These are phyloP conservation scores for Cyphomyrus discorhynchus DNA, from an alignment of 2,113 vertebrate genomes.

Conservation along the genomic window DNA sequence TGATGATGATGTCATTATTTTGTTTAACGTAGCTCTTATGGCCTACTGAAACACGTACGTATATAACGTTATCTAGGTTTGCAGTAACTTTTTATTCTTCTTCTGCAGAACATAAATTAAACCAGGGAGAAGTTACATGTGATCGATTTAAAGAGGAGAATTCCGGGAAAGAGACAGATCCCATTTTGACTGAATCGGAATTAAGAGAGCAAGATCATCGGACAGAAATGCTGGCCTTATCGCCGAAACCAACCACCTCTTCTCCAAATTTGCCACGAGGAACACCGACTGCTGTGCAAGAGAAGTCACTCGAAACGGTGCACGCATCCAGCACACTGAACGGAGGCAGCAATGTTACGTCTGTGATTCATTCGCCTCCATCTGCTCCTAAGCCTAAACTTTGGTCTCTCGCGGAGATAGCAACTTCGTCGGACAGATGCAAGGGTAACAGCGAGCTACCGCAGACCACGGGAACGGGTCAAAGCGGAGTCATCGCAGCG, in stretches of 20 bases:
- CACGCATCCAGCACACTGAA: conserved; percentile 23
- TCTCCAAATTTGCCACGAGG: conserved; percentile 37
- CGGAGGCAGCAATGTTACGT: conserved; percentile 47
- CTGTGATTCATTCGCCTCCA: conserved; percentile 65
- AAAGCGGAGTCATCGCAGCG: conserved; percentile 41
- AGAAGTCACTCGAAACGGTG: conserved; percentile 16
- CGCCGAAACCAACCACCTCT: conserved; percentile 40
- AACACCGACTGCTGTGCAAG: conserved; percentile 28
- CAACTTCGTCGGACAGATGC: conserved; percentile 75
- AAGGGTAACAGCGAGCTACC: conserved; percentile 53
- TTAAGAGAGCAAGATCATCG: conserved; percentile 60
- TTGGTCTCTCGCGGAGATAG: conserved; percentile 87
- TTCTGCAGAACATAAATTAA: conserved; percentile 27
- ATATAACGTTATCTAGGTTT: not conserved
- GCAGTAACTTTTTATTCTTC: not conserved
- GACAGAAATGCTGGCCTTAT: conserved; percentile 41
- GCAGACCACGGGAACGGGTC: conserved; percentile 40
- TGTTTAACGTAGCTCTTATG: not conserved
- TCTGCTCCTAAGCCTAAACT: conserved; percentile 78
- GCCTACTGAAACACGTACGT: not conserved
- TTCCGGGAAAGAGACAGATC: conserved; percentile 35
- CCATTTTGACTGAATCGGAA: conserved; percentile 60
- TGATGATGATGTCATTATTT: not conserved
- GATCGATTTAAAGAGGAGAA: conserved; percentile 36
- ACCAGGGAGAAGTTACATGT: conserved; percentile 29